Base-by-base conservation (phyloP, 2,113 vertebrate genomes). In the Rhynchopsitta pachyrhyncha region DNA sequence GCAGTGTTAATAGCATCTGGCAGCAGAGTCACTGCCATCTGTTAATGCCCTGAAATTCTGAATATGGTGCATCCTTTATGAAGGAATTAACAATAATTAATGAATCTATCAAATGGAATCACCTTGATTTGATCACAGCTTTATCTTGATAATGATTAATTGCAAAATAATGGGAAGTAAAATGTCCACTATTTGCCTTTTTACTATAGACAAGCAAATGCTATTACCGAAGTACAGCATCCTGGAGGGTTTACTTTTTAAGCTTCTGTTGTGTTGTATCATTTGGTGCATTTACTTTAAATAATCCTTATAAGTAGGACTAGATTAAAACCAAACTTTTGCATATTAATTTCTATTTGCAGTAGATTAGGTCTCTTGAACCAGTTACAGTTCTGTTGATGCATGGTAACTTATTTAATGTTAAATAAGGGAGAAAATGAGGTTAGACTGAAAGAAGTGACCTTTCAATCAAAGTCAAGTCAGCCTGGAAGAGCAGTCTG, bases 21-120 rank as follows among this genome's bases (percentile, higher is more conserved):
- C 86, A 67, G 41, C 41, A 46, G 83, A 94, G 85, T 59, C 76
- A 68, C 76, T 59, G 27, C 86, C 93, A 74, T 96, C 90, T 95
- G 70, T 80, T 91, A 87, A 41, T 76, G 53, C 63, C 57, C 91
- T 46, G 33, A 82, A 92, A 95, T 94, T 86, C 78, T 77, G 39
- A 35, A 22, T 37, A 22, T 6, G 6, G 52, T 53, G 25, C 68
- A 8, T 69, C 18, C 68, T 87, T 81, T 80, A n/a, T 88, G 90
- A 76, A 91, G 64, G 44, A 91, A 90, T 93, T 80, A 92, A 83
- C 42, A 76, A 50, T 79, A 93, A 92, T 93, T 97, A 93, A 94
- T 33, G 4, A 74, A 95, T 73, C 88, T 67, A 73, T 89, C 92
- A 74, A 80, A 73, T 86, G 59, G 83, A 93, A 94, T 93, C 94